Evolutionary conservation across 2,888 invertebrate genomes (phyloP), one percentile per base, ranked within the genome.

Genomic region (Sepioteuthis lessoniana): DNA sequence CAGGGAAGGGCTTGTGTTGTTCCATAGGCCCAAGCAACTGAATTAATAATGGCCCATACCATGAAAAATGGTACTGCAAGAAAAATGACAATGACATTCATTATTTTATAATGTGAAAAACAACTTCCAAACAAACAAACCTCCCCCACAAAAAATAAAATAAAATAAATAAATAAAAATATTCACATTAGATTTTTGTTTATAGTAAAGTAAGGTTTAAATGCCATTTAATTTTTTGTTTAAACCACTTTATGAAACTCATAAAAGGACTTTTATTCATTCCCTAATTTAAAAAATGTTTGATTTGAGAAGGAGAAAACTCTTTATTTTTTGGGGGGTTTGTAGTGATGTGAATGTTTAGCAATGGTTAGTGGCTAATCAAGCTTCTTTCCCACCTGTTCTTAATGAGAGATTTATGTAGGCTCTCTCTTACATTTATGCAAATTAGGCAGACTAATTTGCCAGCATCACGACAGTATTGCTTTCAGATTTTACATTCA

Each of bases 1-100:
- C 97, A 97, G 16, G 97, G 97, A 91, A 97, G 96, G 25, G 97
- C 97, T 96, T 97, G 97, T 16, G 97, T 97, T 16, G 97, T 97
- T 91, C 97, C 97, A 95, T 97, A 97, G 0, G 96, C 97, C 97
- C 97, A 97, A 38, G 97, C 97, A 31, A 97, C 97, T 16, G 97
- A 96, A 95, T 97, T 97, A 94, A 97, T 97, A 38, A 97, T 95
- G 46, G 97, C 97, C 97, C 97, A 97, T 28, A 97, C 97, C 76
- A 97, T 94, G 95, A 97, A 97, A 95, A 97, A 97, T 31, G 97
- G 97, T 91, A 97, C 97, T 97, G 96, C 94, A 95, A 95, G 90
- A 94, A 76, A 31, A 46, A 94, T 91, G 28, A 42, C 42, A 47
- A 42, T 47, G 38, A 38, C 21, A 35, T 90, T 21, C 13, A 50